phyloP scores from a whole-genome alignment of 2,888 invertebrate genomes.

The Mythimna vitellina region DNA sequence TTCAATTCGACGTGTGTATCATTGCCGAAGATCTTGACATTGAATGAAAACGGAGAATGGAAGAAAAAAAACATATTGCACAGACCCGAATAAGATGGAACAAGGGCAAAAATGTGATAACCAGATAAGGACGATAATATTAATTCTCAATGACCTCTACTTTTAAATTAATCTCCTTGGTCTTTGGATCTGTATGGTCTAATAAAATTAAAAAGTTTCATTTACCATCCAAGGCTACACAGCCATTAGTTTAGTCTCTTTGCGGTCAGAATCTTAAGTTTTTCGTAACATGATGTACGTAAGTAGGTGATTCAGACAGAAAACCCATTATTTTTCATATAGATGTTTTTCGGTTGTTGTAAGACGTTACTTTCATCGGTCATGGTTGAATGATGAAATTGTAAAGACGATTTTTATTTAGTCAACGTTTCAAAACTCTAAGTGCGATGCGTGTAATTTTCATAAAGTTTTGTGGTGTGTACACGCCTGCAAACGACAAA shows the following conservation, averaged over 20 bases:
- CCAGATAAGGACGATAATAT: background rate
- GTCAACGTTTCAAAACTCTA: slow-evolving; percentile 38
- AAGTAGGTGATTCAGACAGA: slow-evolving; percentile 27
- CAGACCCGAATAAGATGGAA: background rate
- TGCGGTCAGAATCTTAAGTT: slow-evolving; percentile 38
- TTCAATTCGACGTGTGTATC: no score
- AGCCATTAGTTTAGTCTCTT: slow-evolving; percentile 17
- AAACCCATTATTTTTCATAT: slow-evolving; percentile 33
- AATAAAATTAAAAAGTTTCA: slow-evolving; percentile 28
- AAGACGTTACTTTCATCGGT: background rate
- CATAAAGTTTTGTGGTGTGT: background rate
- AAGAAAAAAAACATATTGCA: background rate
- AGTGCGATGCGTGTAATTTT: background rate
- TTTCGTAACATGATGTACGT: slow-evolving; percentile 43
- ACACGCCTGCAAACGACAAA: background rate
- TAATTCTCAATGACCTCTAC: background rate
- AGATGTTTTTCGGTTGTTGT: background rate
- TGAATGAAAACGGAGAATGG: background rate
- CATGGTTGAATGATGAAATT: slow-evolving; percentile 50
- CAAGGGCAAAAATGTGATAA: background rate
- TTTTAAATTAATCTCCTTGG: background rate
- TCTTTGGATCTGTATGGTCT: slow-evolving; percentile 16
- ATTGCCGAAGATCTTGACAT: no score
- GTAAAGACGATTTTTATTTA: slow-evolving; percentile 17
- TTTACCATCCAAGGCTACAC: slow-evolving; percentile 30